Evolutionary conservation across 2,797 vertebrate genomes (phyloP), one percentile per base, ranked within the genome.

Genomic region (Caiman crocodilus): DNA sequence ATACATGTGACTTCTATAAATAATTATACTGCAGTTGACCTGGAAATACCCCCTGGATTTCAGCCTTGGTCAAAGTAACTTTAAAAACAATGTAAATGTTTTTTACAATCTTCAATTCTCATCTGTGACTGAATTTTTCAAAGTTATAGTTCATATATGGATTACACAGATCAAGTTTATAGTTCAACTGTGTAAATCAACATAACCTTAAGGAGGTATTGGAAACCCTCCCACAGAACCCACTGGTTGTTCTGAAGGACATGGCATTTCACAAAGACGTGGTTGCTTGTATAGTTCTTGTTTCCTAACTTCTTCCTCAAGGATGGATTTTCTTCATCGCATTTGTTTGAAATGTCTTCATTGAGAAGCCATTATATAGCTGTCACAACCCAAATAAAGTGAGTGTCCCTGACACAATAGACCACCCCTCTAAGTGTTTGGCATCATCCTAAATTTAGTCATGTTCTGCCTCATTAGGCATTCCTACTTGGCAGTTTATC

Each of bases 41-140:
- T 85, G 87, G 59, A 26, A 84, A 0, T 76, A 30, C 81, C 79
- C 76, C 35, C 63, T 69, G 42, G 28, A 58, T 76, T 65, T 57
- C 61, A 85, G 35, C 60, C 20, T 63, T 85, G 79, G 16, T 32
- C 42, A 69, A 90, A 77, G 50, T 73, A 58, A n/a, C 50, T 86
- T 79, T 35, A 17, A 75, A 90, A 85, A 6, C 76, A 77, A 26
- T 42, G 7, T 15, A 89, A 84, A 56, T 90, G 28, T 57, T 73
- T 92, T 87, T 79, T 8, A 26, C 17, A 77, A 64, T 85, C 42
- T 82, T 95, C 90, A 95, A 93, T 73, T 12, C n/a, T 90, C 88
- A 55, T 84, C 20, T 16, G 65, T 5, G n/a, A 69, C 92, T 64
- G 81, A 42, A 63, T 80, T 75, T n/a, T 65, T 87, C 60, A 74